phyloP scores from a whole-genome alignment of 1,140 invertebrate genomes.

The Drosophila ercepeae region DNA sequence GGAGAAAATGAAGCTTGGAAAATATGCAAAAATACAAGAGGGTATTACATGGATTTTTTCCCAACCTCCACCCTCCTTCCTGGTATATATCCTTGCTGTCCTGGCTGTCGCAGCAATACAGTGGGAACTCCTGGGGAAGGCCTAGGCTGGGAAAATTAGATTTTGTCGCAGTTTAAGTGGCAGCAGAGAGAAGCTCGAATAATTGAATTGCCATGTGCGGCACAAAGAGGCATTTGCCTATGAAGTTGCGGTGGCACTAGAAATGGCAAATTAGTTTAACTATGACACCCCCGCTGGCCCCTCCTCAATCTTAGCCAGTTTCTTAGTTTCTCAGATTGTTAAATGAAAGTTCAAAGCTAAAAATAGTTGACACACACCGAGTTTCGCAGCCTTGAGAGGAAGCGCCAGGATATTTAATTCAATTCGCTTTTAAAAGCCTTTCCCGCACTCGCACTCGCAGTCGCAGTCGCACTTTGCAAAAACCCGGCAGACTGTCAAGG shows the following conservation, averaged over 20 bases:
- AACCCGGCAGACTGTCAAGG: constrained; percentile 45
- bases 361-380: constrained; percentile 21
- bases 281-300: constrained; percentile 1
- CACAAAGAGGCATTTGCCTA: constrained; percentile 37
- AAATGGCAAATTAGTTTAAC: constrained; percentile 50
- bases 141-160: constrained; percentile 55
- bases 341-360: constrained; percentile 43
- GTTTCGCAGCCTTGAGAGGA: too few relatives aligned
- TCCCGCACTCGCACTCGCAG: constrained; percentile 27
- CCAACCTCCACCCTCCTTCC: too few relatives aligned
- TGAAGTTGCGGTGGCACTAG: constrained; percentile 29
- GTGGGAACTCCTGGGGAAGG: background rate
- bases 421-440: constrained; percentile 49
- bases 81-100: too few relatives aligned
- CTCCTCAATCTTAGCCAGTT: background rate
- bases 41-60: background rate
- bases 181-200: constrained; percentile 20
- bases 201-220: constrained; percentile 48
- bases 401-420: constrained; percentile 37
- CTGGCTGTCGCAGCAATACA: too few relatives aligned
- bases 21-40: background rate
- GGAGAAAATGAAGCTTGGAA: background rate
- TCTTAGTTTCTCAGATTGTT: constrained; percentile 4
- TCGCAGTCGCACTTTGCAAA: constrained; percentile 19
- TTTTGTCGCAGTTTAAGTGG: constrained; percentile 37